Base-by-base conservation (phyloP, 2,113 vertebrate genomes). In the Dipodomys ordii region DNA sequence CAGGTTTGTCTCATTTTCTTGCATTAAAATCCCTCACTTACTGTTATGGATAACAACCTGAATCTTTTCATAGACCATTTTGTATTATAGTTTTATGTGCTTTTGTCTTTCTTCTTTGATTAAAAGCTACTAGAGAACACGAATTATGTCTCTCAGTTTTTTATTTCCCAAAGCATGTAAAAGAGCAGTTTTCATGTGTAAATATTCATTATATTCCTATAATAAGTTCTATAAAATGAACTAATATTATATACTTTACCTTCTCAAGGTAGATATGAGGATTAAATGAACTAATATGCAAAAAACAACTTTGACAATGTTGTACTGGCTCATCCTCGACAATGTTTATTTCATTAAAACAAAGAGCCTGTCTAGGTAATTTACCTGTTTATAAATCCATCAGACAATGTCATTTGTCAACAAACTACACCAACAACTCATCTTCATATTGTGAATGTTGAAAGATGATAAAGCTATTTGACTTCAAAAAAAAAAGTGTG, bases 261-360 rank as follows among this genome's bases (percentile, higher is more conserved):
- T 88, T 92, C 27, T 89, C 28, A 74, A 88, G 73, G 18, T 67
- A 90, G 28, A 44, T 93, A 15, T 62, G 57, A 68, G 77, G 62
- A 83, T 53, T 89, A 20, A 78, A 62, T 19, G 6, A 79, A 53
- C 16, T 73, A 69, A 95, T 94, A 84, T 23, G 3, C 76, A 67
- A 32, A 68, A 39, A 87, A n/a, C 15, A 81, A 0, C 30, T 35
- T 8, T 19, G 39, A 60, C 30, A 83, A 87, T 62, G 85, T 83
- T 78, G 53, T 71, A 77, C n/a, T 35, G n/a, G 3, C 46, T 19
- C 10, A 78, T 35, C 25, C 67, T 89, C 18, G 95, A 35, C 64
- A 87, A 78, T 57, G 9, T 80, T 72, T 35, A 49, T 77, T 72
- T 68, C 20, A 6, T n/a, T 25, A 88, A 60, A 65, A 64, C 60